phyloP scores from a whole-genome alignment of 2,888 invertebrate species.

The Coronaproctus castanopsis region DNA sequence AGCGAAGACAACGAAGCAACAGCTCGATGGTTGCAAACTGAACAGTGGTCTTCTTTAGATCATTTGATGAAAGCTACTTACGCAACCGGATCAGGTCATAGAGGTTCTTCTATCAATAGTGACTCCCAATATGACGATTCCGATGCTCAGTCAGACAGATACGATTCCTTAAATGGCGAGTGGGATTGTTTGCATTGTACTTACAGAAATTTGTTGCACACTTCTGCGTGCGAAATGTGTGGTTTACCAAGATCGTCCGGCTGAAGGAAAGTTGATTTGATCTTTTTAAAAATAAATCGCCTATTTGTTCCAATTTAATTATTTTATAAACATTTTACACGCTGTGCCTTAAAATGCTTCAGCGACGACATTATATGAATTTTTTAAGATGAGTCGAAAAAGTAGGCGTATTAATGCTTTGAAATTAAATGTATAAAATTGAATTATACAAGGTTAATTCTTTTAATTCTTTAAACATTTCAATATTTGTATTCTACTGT shows the following conservation, averaged over 20 bases:
- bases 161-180: conserved; percentile 26
- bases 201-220: conserved; percentile 61
- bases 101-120: conserved; percentile 22
- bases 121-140: conserved; percentile 17
- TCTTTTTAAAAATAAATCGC: too few species aligned
- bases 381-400: too few species aligned
- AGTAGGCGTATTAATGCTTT: too few species aligned
- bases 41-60: conserved; percentile 71
- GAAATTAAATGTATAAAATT: too few species aligned
- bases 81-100: conserved; percentile 25
- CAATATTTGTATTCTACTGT: too few species aligned
- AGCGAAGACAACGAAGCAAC: conserved; percentile 47
- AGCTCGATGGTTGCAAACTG: conserved; percentile 56
- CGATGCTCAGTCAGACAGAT: conserved; percentile 19
- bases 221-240: conserved; percentile 76
- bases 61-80: conserved; percentile 44
- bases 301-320: too few species aligned
- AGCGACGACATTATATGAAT: too few species aligned
- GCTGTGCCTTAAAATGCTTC: too few species aligned
- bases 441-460: too few species aligned
- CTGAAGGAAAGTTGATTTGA: too few species aligned
- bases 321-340: too few species aligned
- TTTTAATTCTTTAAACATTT: too few species aligned
- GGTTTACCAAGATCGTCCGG: conserved; percentile 46
- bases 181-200: conserved; percentile 94